Conservation (phyloP, 2,888 invertebrate species). For the Heteromurus nitidus region DNA sequence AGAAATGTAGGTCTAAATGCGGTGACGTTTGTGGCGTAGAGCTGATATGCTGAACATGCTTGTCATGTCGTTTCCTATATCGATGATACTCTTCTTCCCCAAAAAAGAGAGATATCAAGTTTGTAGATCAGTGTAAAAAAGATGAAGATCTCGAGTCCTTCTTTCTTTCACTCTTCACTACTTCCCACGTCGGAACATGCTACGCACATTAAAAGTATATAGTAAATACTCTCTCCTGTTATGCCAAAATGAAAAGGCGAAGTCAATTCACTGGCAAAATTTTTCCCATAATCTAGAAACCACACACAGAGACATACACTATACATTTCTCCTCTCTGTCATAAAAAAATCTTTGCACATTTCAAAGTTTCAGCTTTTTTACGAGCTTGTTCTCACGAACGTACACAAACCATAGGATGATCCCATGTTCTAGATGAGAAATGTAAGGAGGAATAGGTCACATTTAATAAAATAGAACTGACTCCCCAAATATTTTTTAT, state of each 20-base stretch:
- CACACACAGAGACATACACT: conserved; percentile 7
- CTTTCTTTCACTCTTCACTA: not conserved
- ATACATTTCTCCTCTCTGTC: too few relatives aligned
- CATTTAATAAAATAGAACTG: not conserved
- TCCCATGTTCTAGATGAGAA: conserved; percentile 20
- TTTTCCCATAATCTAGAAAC: conserved; percentile 33
- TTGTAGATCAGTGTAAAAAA: conserved; percentile 25
- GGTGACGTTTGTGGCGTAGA: conserved; percentile 11
- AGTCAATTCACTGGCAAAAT: not conserved
- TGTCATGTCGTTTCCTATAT: not conserved
- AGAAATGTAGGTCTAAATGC: conserved; percentile 28
- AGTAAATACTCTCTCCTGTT: not conserved
- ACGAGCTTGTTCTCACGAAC: conserved; percentile 57
- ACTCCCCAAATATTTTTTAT: not conserved
- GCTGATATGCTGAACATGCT: not conserved
- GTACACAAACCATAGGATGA: conserved; percentile 20
- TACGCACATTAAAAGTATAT: conserved; percentile 29
- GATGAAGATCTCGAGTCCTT: conserved; percentile 34
- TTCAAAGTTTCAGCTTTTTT: conserved; percentile 14
- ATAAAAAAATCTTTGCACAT: too few relatives aligned
- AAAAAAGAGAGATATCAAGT: not conserved
- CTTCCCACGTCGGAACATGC: too few relatives aligned
- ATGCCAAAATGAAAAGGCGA: not conserved
- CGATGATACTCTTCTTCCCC: conserved; percentile 1
- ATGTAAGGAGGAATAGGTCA: not conserved